These are phyloP conservation scores for Panonychus citri DNA, from an alignment of 1,140 invertebrate genomes.

Conservation along the genomic window DNA sequence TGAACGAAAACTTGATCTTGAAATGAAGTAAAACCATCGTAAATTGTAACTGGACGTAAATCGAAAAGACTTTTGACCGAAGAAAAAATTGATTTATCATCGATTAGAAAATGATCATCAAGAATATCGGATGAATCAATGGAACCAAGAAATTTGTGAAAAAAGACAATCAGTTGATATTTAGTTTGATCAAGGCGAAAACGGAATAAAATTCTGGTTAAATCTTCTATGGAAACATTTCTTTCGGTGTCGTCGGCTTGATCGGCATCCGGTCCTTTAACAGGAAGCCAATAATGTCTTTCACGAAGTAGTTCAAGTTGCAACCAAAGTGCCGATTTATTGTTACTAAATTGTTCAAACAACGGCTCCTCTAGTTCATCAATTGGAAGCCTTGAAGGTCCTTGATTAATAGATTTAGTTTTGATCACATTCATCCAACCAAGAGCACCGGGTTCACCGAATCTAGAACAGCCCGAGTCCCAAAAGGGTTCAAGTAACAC, in stretches of 20 bases:
- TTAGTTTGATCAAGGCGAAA: conserved; percentile 17
- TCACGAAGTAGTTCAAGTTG: conserved; percentile 23
- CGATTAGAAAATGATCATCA: background rate
- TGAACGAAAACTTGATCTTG: background rate
- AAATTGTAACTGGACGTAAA: background rate
- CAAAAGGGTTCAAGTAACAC: conserved; percentile 28
- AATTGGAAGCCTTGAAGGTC: conserved; percentile 7
- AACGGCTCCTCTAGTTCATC: conserved; percentile 18
- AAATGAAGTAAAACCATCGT: background rate
- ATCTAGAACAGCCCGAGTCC: conserved; percentile 25
- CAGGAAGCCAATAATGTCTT: conserved; percentile 25
- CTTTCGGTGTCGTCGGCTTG: conserved; percentile 27
- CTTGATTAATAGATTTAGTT: conserved; percentile 7
- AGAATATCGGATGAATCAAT: background rate
- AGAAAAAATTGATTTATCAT: background rate
- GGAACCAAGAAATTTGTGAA: conserved; percentile 22
- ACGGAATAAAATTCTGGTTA: conserved; percentile 20
- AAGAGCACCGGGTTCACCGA: conserved; percentile 23
- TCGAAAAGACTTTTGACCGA: background rate
- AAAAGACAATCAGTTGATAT: conserved; percentile 19
- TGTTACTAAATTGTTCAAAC: conserved; percentile 11
- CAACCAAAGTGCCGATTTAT: conserved; percentile 22
- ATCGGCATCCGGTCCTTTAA: conserved; percentile 21
- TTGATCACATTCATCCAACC: conserved; percentile 23
- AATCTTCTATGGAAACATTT: conserved; percentile 25